Evolutionary conservation across 2,888 invertebrate species (phyloP), one percentile per base, ranked within the genome.

Genomic region (Dasysyrphus albostriatus): DNA sequence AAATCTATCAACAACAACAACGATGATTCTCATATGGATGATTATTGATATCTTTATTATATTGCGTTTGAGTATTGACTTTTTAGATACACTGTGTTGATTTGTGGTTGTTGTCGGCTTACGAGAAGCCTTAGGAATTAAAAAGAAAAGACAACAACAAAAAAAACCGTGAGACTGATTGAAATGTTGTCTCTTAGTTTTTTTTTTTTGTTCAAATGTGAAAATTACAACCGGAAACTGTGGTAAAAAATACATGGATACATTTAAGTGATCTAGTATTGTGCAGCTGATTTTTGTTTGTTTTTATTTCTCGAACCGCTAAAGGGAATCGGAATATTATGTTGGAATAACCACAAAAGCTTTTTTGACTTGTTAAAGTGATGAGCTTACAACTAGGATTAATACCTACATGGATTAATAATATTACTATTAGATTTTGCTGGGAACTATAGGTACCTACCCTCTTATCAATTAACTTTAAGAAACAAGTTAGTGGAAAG

Each of bases 111-210:
- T 49, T 34, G 73, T 39, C 12, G 51, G 39, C 42, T 37, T 44
- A 44, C 24, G 24, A 29, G 80, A 84, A 84, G 75, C 84, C 84
- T 65, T 80, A 83, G 67, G 8, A 79, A 58, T 61, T 39, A 39
- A 63, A 67, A 70, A 24, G 7, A 24, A 5, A n/a, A 19, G 1
- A n/a, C n/a, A 24, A 24, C 29, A 56, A 42, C 10, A 14, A 19
- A 47, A n/a, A 12, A 34, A 47, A 39, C 6, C 49, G 34, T 61
- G 65, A 56, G 75, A 70, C 44, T 49, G 76, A 80, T 80, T 72
- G 75, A 80, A 70, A 75, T 75, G 75, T 79, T 75, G 61, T n/a
- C 7, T 29, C 29, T 32, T 8, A 32, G 14, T 0, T 19, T 42
- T 74, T 32, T 19, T 12, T 3, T 19, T 49, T 74, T 29, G n/a